Base-by-base conservation (phyloP, 2,113 vertebrate species). In the Leuciscus idus region DNA sequence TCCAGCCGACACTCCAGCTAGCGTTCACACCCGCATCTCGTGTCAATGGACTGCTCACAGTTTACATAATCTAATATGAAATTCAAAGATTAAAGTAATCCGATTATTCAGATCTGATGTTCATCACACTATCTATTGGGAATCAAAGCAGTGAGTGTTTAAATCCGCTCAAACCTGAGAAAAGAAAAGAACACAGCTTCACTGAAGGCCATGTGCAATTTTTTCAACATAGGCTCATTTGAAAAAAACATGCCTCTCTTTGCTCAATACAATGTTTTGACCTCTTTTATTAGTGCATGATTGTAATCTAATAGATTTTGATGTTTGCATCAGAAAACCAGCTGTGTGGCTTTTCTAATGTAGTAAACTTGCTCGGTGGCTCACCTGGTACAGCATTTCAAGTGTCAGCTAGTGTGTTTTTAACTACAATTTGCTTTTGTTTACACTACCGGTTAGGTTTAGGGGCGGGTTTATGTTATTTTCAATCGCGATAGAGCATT, bases 71-170 rank as follows among this genome's bases (percentile, higher is more conserved):
- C 66, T 73, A 21, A 84, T 74, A 59, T 39, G 33, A 72, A 73
- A 72, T 84, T 84, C 82, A 57, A 59, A 57, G 62, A 68, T 46
- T 64, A 19, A n/a, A 82, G 33, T 48, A 73, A 57, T 73, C 82
- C 21, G 6, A 43, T 84, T 73, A 84, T 74, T 73, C 23, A 59
- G 52, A 84, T 84, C 50, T 74, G 68, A 73, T 82, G 81, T 55
- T 82, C 19, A 48, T 82, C 43, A 70, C 48, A 30, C 50, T 57
- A 43, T 74, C 48, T 83, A 12, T 43, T 39, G 66, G 66, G 66
- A 52, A 70, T 81, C 15, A 68, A 82, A 68, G 28, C 81, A 43
- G 26, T 64, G 73, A 62, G 17, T 48, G 83, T 50, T 55, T 75
- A 50, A 50, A 75, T 75, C n/a, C 13, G 6, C 48, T 55, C 50